Conservation (phyloP, 2,888 invertebrate species). For the Dicycla oo region DNA sequence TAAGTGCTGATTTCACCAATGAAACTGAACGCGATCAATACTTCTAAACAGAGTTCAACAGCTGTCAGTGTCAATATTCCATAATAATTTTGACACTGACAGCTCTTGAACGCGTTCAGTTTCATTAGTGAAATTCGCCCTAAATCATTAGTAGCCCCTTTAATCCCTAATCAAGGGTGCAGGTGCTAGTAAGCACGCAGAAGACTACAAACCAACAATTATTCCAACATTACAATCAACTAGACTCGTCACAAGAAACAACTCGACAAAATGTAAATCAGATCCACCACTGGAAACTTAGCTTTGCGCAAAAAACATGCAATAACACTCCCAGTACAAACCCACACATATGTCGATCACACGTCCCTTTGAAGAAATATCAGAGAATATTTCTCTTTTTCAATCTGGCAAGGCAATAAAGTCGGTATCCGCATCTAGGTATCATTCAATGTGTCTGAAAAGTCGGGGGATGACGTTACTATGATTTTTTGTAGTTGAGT, state of each 20-base stretch:
- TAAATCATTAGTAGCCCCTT: too few species aligned
- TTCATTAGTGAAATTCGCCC: too few species aligned
- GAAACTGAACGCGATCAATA: too few species aligned
- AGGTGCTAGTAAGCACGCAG: not conserved
- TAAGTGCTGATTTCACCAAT: too few species aligned
- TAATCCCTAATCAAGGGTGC: not conserved
- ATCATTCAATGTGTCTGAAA: constrained; percentile 44
- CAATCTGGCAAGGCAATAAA: constrained; percentile 60
- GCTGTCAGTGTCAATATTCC: too few species aligned
- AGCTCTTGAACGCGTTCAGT: too few species aligned
- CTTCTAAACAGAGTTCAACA: too few species aligned
- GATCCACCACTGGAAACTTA: constrained; percentile 1
- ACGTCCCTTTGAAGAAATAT: constrained; percentile 43
- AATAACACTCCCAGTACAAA: constrained; percentile 38
- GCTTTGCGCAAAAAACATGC: constrained; percentile 41
- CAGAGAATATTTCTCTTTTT: constrained; percentile 53
- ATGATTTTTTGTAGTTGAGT: constrained; percentile 35
- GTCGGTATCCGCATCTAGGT: constrained; percentile 42
- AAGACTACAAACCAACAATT: constrained; percentile 1
- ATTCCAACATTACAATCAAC: constrained; percentile 4
- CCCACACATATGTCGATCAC: constrained; percentile 32
- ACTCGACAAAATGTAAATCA: constrained; percentile 51
- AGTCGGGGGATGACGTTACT: constrained; percentile 30
- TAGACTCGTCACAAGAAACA: constrained; percentile 20
- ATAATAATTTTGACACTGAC: too few species aligned